phyloP scores from a whole-genome alignment of 2,113 vertebrate genomes.

The Speoplatyrhinus poulsoni region DNA sequence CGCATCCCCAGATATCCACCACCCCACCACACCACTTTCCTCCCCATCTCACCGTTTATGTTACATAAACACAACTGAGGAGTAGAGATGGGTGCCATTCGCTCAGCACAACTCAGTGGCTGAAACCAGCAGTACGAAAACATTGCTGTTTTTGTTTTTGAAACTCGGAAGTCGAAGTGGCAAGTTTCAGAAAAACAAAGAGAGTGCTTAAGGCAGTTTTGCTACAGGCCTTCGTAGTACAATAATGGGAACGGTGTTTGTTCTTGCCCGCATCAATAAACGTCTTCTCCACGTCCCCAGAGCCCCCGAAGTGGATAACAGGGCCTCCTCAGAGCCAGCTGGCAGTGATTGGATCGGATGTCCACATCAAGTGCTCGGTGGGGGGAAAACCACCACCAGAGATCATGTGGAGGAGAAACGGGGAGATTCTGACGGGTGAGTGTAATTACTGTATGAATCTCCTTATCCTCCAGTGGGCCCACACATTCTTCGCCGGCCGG shows the following conservation, averaged over 20 bases:
- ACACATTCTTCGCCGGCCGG: slow-evolving; percentile 3
- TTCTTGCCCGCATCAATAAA: slow-evolving; percentile 27
- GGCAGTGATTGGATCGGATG: slow-evolving; percentile 77
- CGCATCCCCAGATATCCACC: too few species aligned
- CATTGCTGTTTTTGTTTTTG: too few species aligned
- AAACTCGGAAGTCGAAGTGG: too few species aligned
- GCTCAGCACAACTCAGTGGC: too few species aligned
- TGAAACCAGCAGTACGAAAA: too few species aligned
- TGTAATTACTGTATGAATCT: slow-evolving; percentile 16
- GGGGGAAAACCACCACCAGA: slow-evolving; percentile 83
- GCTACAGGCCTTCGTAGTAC: too few species aligned
- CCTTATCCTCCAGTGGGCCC: slow-evolving; percentile 9
- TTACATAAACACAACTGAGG: too few species aligned
- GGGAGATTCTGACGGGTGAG: slow-evolving; percentile 80
- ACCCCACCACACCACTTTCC: too few species aligned
- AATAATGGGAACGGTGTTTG: slow-evolving; percentile 14
- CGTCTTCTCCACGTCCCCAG: slow-evolving; percentile 67
- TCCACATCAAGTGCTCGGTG: slow-evolving; percentile 84
- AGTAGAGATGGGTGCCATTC: too few species aligned
- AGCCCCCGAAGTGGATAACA: slow-evolving; percentile 86
- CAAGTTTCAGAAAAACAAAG: too few species aligned
- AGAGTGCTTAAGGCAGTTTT: too few species aligned
- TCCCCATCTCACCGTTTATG: too few species aligned
- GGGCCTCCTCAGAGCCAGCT: slow-evolving; percentile 80
- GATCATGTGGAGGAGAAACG: slow-evolving; percentile 87